These are phyloP conservation scores for Arvicanthis niloticus DNA, from an alignment of 2,113 vertebrate genomes.

Conservation along the genomic window DNA sequence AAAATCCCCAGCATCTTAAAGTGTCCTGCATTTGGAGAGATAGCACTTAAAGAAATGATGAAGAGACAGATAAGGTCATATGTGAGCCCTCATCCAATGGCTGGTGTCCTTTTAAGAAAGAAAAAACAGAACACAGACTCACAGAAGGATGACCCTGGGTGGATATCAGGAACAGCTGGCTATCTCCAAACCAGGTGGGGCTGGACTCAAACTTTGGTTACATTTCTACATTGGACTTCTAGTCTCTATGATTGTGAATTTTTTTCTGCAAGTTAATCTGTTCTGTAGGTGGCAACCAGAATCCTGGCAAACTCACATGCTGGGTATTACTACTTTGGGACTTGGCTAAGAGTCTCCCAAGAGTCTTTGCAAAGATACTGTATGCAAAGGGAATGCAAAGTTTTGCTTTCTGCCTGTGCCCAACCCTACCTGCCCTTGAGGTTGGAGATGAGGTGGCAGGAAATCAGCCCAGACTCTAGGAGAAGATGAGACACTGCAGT, in stretches of 20 bases:
- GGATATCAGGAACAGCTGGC: neutral
- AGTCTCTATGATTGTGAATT: neutral
- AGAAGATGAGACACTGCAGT: no score
- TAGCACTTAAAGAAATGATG: neutral
- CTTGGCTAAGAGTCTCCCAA: neutral
- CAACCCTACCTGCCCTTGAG: no score
- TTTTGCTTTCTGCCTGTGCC: neutral
- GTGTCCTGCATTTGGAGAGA: neutral
- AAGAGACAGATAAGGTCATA: neutral
- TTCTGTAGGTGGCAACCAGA: neutral
- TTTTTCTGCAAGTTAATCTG: neutral
- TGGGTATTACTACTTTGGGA: neutral
- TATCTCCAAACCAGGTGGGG: rapidly evolving
- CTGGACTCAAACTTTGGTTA: neutral
- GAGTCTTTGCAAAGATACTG: neutral
- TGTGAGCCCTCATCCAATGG: neutral
- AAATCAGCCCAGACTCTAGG: no score
- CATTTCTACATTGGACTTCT: neutral
- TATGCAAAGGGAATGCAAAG: neutral
- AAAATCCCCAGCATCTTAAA: neutral
- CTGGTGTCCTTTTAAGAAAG: neutral
- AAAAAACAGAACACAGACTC: neutral
- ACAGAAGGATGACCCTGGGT: neutral
- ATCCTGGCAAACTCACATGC: neutral
- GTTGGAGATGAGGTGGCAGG: no score